phyloP scores from a whole-genome alignment of 2,797 vertebrate species.

The Gallinago nigripennis region DNA sequence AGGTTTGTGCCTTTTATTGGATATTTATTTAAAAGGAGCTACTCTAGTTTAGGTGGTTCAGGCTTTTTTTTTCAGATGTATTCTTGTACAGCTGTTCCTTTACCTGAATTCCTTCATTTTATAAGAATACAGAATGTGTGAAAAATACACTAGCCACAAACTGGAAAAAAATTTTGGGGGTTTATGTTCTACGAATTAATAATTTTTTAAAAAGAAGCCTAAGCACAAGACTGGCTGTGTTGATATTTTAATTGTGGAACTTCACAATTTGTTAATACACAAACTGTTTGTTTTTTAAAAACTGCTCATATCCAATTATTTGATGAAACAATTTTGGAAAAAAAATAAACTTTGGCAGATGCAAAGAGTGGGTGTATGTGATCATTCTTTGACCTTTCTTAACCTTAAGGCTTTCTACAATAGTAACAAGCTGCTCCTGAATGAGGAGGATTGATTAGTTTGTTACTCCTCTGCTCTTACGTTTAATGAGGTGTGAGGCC shows the following conservation, averaged over 20 bases:
- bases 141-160: not conserved
- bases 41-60: not conserved
- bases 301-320: conserved; percentile 51
- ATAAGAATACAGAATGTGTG: conserved; percentile 15
- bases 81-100: conserved; percentile 47
- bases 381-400: not conserved
- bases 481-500: not conserved
- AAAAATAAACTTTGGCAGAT: conserved; percentile 70
- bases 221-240: conserved; percentile 52
- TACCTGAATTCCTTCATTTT: conserved; percentile 30
- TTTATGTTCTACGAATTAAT: conserved; percentile 7
- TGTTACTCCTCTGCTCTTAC: not conserved
- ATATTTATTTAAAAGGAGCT: conserved; percentile 64
- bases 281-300: conserved; percentile 36
- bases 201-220: conserved; percentile 35
- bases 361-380: not conserved
- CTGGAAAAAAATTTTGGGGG: not conserved
- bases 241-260: conserved; percentile 38
- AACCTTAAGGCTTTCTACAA: not conserved
- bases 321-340: conserved; percentile 69
- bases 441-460: not conserved
- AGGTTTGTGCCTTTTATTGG: conserved; percentile 67
- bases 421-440: not conserved
- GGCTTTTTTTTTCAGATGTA: not conserved
- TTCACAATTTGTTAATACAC: conserved; percentile 34